Conservation (phyloP, 2,888 invertebrate genomes). For the Apeira syringaria region DNA sequence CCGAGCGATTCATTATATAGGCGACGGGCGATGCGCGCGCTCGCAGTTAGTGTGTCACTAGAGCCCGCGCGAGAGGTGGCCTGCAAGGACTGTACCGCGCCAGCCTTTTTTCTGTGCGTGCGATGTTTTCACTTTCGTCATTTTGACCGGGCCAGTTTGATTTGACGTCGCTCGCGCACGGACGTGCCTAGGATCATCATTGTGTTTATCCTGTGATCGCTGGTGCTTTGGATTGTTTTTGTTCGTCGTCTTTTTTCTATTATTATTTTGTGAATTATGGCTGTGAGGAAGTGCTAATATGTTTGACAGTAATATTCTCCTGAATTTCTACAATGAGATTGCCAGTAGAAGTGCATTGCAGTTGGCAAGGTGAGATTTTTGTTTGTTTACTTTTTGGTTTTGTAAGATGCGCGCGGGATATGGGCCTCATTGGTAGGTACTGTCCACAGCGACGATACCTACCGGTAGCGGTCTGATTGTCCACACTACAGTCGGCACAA, state of each 20-base stretch:
- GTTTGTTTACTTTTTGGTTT: slow-evolving; percentile 70
- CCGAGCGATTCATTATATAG: slow-evolving; percentile 79
- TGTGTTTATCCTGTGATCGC: slow-evolving; percentile 78
- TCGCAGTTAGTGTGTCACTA: slow-evolving; percentile 81
- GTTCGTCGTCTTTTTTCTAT: slow-evolving; percentile 47
- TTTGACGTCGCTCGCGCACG: slow-evolving; percentile 81
- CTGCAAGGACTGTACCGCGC: slow-evolving; percentile 79
- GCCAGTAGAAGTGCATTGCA: slow-evolving; percentile 81
- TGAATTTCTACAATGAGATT: slow-evolving; percentile 82
- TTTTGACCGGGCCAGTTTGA: slow-evolving; percentile 83
- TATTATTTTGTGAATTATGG: slow-evolving; percentile 70
- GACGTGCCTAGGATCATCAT: slow-evolving; percentile 77
- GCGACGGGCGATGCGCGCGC: slow-evolving; percentile 76
- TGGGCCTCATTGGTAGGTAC: slow-evolving; percentile 33
- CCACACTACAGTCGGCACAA: slow-evolving; percentile 60
- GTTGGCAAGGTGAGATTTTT: slow-evolving; percentile 78
- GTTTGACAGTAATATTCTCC: slow-evolving; percentile 77
- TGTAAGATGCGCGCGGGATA: slow-evolving; percentile 46
- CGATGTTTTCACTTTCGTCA: slow-evolving; percentile 84
- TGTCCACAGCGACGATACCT: slow-evolving; percentile 30
- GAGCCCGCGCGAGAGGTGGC: slow-evolving; percentile 79
- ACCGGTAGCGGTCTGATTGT: slow-evolving; percentile 50
- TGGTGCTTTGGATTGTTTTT: slow-evolving; percentile 76
- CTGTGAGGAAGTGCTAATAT: slow-evolving; percentile 82
- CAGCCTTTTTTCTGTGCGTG: slow-evolving; percentile 82